Conservation (phyloP, 2,888 invertebrate species). For the Sceliomorpha sp. region DNA sequence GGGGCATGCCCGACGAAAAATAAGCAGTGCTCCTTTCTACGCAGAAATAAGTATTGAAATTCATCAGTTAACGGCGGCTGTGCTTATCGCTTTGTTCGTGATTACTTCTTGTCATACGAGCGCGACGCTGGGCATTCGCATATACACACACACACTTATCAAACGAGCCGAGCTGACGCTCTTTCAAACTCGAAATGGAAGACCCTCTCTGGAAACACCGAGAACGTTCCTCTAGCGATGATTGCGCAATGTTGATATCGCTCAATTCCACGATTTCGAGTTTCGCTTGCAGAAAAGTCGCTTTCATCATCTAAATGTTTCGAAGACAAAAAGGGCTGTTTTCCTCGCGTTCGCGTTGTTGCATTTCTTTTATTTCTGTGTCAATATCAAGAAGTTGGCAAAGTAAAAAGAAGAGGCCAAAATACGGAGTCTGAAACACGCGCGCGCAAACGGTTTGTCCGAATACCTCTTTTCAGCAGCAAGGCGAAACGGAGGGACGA, state of each 20-base stretch:
- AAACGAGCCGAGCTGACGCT: too few species aligned
- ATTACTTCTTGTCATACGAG: too few species aligned
- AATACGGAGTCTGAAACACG: not conserved
- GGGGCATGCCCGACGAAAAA: too few species aligned
- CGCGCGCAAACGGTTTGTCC: not conserved
- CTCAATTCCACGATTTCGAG: conserved; percentile 22
- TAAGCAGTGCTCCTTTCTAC: too few species aligned
- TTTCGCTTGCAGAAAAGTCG: conserved; percentile 23
- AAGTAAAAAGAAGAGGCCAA: conserved; percentile 30
- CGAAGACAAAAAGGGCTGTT: conserved; percentile 23
- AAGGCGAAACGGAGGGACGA: not conserved
- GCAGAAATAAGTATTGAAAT: too few species aligned
- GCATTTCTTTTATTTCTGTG: conserved; percentile 27
- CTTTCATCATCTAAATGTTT: conserved; percentile 36
- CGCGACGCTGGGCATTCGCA: too few species aligned
- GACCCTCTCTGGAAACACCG: too few species aligned
- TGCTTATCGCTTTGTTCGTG: too few species aligned
- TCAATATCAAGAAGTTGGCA: conserved; percentile 26
- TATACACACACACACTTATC: too few species aligned
- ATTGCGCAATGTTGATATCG: not conserved
- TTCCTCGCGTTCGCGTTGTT: conserved; percentile 8
- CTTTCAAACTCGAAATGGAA: too few species aligned
- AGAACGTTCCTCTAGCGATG: conserved; percentile 2
- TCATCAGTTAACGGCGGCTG: too few species aligned
- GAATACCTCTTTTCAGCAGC: conserved; percentile 10